Percentiles rank a stretch among this genome's conserved stretches.
Evolutionary conservation across 2,797 vertebrate species (phyloP).

Genomic region (Eleutherodactylus coqui): DNA sequence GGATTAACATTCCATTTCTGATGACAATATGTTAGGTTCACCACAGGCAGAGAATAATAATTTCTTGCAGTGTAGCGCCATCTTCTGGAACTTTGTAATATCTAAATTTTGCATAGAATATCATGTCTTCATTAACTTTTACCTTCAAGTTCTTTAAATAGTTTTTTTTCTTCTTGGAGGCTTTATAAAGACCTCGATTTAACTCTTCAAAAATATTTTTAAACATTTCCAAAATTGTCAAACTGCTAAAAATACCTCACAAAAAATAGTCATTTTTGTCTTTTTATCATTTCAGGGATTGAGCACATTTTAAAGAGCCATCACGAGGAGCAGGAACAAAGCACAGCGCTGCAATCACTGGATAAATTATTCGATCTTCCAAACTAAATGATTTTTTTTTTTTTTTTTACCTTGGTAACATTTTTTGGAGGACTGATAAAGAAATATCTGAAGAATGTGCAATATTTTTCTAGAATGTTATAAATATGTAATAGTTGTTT

Average conservation of each 20-base stretch:
- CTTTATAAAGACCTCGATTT: too few relatives aligned
- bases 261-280: too few relatives aligned
- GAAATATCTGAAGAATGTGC: slow-evolving; percentile 53
- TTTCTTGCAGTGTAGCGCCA: neutral
- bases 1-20: neutral
- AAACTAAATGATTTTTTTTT: slow-evolving; percentile 27
- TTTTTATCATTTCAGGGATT: slow-evolving; percentile 61
- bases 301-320: slow-evolving; percentile 60
- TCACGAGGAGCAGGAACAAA: slow-evolving; percentile 17
- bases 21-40: neutral
- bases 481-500: slow-evolving; percentile 30
- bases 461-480: slow-evolving; percentile 57
- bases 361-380: slow-evolving; percentile 66
- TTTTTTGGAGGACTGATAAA: slow-evolving; percentile 23
- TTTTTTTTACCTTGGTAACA: slow-evolving; percentile 27
- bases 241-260: too few relatives aligned
- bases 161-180: too few relatives aligned
- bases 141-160: too few relatives aligned
- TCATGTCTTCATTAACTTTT: too few relatives aligned
- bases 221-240: too few relatives aligned
- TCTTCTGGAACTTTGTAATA: neutral
- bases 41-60: neutral
- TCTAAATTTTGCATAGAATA: neutral
- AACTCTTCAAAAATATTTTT: too few relatives aligned
- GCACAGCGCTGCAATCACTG: slow-evolving; percentile 50